Evolutionary conservation across 2,888 invertebrate genomes (phyloP).

Genomic region (Schrankia costaestrigalis): DNA sequence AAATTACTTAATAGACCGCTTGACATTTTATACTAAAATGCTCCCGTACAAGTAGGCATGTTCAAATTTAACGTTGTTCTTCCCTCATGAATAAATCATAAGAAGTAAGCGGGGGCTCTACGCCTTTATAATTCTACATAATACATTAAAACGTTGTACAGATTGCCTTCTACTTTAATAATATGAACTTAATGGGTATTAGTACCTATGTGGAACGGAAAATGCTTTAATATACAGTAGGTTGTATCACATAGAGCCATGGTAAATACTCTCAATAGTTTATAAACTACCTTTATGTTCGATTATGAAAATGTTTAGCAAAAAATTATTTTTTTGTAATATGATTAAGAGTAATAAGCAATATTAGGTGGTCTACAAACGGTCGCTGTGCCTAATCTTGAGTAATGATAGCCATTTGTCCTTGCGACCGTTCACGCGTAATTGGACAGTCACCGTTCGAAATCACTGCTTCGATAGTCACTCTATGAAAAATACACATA

Average conservation of each 20-base stretch:
- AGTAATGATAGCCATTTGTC: constrained; percentile 62
- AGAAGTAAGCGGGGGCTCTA: constrained; percentile 70
- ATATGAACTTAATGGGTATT: constrained; percentile 73
- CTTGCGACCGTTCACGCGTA: constrained; percentile 49
- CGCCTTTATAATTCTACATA: constrained; percentile 79
- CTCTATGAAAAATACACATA: constrained; percentile 18
- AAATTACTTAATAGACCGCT: constrained; percentile 68
- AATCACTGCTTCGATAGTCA: constrained; percentile 37
- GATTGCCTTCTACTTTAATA: constrained; percentile 77
- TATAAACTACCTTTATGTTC: too few species aligned
- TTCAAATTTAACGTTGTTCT: constrained; percentile 72
- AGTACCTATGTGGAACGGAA: constrained; percentile 45
- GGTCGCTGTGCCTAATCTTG: constrained; percentile 53
- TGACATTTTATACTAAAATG: constrained; percentile 61
- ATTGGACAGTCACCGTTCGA: constrained; percentile 50
- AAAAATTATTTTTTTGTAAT: too few species aligned
- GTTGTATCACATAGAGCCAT: constrained; percentile 6
- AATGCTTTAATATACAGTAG: constrained; percentile 15
- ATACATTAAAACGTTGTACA: constrained; percentile 79
- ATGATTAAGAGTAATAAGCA: constrained; percentile 41
- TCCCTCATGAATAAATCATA: constrained; percentile 79
- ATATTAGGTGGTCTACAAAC: constrained; percentile 36
- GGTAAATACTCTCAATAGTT: constrained; percentile 1
- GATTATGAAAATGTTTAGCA: too few species aligned
- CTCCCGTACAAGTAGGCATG: constrained; percentile 62